These are phyloP conservation scores for Montipora capitata DNA, from an alignment of 92 coral and sea anemone genomes.

Conservation along the genomic window DNA sequence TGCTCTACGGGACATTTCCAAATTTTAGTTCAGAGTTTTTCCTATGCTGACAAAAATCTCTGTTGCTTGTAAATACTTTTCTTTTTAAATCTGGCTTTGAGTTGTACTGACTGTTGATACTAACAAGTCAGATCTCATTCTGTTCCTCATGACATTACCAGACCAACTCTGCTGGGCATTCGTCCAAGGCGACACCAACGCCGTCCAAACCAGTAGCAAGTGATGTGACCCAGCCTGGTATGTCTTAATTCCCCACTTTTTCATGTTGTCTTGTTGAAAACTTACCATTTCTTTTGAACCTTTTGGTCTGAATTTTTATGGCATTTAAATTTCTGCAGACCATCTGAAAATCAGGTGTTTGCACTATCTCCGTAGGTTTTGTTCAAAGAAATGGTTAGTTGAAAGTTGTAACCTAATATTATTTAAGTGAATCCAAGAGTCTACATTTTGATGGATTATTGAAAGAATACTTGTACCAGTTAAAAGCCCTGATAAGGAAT, in stretches of 20 bases:
- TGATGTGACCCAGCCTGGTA: constrained; percentile 84
- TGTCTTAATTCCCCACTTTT: constrained; percentile 67
- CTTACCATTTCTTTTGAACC: constrained; percentile 51
- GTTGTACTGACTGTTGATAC: constrained; percentile 44
- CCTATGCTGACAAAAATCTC: background rate
- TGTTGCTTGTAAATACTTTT: background rate
- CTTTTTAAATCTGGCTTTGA: background rate
- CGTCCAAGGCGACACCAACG: constrained; percentile 85
- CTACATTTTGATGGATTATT: too few relatives aligned
- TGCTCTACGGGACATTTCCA: background rate
- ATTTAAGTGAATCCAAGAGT: too few relatives aligned
- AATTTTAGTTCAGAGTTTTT: background rate
- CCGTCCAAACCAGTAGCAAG: constrained; percentile 86
- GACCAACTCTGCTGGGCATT: constrained; percentile 89
- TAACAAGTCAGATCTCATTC: constrained; percentile 57
- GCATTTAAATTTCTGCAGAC: too few relatives aligned
- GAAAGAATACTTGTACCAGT: too few relatives aligned
- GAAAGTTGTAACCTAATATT: background rate
- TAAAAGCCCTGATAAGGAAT: background rate
- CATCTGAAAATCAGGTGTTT: too few relatives aligned
- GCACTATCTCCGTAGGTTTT: too few relatives aligned
- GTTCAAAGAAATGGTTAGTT: constrained; percentile 50
- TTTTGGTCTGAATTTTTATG: too few relatives aligned
- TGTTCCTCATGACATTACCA: constrained; percentile 81
- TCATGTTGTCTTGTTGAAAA: background rate